Conservation (phyloP, 2,113 vertebrate species). For the Rhea pennata region DNA sequence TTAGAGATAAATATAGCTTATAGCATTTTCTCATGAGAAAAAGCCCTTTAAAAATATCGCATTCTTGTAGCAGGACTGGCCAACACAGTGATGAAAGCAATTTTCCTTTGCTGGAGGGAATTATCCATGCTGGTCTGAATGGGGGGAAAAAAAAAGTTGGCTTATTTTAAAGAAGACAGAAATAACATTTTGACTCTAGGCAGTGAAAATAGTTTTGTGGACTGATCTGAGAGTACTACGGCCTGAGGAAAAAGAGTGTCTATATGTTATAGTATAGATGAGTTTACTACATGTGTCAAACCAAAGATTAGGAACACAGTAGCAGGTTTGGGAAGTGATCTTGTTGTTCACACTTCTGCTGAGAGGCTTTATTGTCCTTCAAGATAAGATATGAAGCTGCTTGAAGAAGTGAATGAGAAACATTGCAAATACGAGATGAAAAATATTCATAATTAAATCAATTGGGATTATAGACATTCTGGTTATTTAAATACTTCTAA, state of each 20-base stretch:
- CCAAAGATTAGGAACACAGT: not conserved
- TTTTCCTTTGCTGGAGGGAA: constrained; percentile 32
- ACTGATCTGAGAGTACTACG: not conserved
- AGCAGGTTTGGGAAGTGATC: not conserved
- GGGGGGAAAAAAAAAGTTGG: constrained; percentile 6
- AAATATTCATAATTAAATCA: constrained; percentile 15
- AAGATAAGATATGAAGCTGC: constrained; percentile 3
- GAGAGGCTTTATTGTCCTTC: constrained; percentile 21
- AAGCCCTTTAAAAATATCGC: constrained; percentile 55
- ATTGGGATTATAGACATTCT: constrained; percentile 3
- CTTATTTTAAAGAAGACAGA: constrained; percentile 33
- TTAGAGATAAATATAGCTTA: constrained; percentile 74
- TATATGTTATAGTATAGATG: not conserved
- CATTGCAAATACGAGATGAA: constrained; percentile 6
- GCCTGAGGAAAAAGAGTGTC: not conserved
- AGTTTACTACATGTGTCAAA: not conserved
- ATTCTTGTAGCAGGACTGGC: constrained; percentile 35
- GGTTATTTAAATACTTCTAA: constrained; percentile 48
- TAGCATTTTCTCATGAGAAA: constrained; percentile 61
- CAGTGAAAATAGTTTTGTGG: not conserved
- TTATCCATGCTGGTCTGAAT: constrained; percentile 21
- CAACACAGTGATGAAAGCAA: constrained; percentile 2
- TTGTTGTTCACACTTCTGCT: not conserved
- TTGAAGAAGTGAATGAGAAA: constrained; percentile 37
- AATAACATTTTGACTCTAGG: constrained; percentile 18